These are phyloP conservation scores for Cathartes aura DNA, from an alignment of 2,113 vertebrate species.

Conservation along the genomic window DNA sequence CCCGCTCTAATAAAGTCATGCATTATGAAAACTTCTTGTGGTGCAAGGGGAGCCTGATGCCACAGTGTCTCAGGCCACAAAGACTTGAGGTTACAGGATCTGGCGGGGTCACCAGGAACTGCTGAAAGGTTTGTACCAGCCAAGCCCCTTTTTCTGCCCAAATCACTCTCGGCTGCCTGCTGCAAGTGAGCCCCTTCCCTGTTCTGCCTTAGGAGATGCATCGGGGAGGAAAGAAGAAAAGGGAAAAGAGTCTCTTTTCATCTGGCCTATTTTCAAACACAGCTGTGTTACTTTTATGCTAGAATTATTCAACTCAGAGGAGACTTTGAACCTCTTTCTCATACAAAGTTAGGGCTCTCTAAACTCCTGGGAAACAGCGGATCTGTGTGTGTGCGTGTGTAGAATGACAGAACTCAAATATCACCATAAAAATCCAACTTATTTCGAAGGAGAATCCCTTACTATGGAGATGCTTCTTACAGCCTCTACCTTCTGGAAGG, in stretches of 20 bases:
- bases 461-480: neutral
- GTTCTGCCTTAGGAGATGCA: neutral
- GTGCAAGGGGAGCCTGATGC: neutral
- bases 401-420: neutral
- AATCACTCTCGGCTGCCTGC: neutral
- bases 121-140: neutral
- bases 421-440: neutral
- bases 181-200: neutral
- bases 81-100: neutral
- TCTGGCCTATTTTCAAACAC: neutral
- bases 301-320: neutral
- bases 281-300: neutral
- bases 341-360: neutral
- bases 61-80: neutral
- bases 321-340: neutral
- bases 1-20: neutral
- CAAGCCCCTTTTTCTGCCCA: neutral
- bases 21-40: neutral
- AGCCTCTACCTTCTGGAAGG: neutral
- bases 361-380: neutral
- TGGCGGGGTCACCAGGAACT: neutral
- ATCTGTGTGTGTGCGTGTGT: accelerated
- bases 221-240: neutral
- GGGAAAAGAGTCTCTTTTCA: neutral
- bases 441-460: neutral